Evolutionary conservation across 2,113 vertebrate species (phyloP).

Genomic region (Pogona vitticeps): DNA sequence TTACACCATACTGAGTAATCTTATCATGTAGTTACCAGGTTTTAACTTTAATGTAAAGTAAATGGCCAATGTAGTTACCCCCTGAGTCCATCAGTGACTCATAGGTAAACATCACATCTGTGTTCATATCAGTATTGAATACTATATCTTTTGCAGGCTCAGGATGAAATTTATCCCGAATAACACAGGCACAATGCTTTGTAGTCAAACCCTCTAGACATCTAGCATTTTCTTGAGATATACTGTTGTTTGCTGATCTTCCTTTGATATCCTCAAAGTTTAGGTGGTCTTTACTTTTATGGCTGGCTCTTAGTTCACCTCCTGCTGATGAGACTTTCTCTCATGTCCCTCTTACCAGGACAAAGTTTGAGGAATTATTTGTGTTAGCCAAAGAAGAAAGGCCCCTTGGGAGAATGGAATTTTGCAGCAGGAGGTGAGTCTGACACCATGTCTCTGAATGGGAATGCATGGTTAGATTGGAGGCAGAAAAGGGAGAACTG

Average conservation of each 20-base stretch:
- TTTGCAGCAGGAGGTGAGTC: background rate
- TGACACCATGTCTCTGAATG: constrained; percentile 31
- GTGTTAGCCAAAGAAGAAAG: constrained; percentile 29
- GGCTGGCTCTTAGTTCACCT: background rate
- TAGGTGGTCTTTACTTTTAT: background rate
- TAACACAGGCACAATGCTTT: background rate
- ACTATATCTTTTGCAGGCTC: constrained; percentile 3
- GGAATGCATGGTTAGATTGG: background rate
- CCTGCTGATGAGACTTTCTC: constrained; percentile 13
- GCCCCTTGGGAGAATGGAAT: background rate
- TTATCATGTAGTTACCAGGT: too few species aligned
- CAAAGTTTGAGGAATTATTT: constrained; percentile 45
- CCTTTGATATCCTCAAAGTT: constrained; percentile 1
- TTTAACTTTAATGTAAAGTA: too few species aligned
- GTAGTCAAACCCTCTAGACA: background rate
- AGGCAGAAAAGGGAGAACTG: rapidly evolving
- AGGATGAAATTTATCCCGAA: constrained; percentile 1
- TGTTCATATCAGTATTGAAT: constrained; percentile 10
- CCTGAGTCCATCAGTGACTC: background rate
- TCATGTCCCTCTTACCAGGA: background rate
- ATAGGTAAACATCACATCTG: background rate
- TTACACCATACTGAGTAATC: too few species aligned
- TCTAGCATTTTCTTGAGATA: background rate
- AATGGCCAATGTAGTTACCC: background rate
- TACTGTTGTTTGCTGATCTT: constrained; percentile 12